Evolutionary conservation across 2,888 invertebrate species (phyloP).

Genomic region (Trachelus troglodyta): DNA sequence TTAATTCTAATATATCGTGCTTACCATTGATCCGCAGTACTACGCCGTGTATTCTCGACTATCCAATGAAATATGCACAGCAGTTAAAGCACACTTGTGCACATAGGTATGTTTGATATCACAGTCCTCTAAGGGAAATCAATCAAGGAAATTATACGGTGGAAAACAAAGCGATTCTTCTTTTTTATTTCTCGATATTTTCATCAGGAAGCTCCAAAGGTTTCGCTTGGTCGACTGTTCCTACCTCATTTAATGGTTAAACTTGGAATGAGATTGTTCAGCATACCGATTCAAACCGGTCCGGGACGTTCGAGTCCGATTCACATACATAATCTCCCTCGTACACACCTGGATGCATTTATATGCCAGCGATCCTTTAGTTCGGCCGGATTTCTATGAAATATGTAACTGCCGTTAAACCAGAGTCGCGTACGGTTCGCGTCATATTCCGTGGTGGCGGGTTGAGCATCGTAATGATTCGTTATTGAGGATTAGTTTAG

Average conservation of each 20-base stretch:
- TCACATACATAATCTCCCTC: not conserved
- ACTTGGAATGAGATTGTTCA: not conserved
- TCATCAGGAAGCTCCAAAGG: not conserved
- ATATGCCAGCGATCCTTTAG: not conserved
- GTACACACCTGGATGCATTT: not conserved
- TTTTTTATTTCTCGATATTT: not conserved
- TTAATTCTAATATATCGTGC: not conserved
- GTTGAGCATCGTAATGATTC: conserved; percentile 18
- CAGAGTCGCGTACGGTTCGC: conserved; percentile 1
- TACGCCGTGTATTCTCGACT: not conserved
- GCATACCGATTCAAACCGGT: not conserved
- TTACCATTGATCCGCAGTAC: not conserved
- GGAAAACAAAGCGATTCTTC: not conserved
- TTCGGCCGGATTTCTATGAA: not conserved
- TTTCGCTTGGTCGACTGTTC: not conserved
- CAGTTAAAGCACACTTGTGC: not conserved
- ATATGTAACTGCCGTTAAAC: conserved; percentile 8
- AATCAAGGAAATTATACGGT: not conserved
- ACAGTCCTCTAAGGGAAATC: not conserved
- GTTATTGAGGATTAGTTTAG: conserved; percentile 35
- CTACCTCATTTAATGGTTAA: not conserved
- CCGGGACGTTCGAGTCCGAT: not conserved
- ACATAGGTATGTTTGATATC: not conserved
- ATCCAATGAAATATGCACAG: not conserved
- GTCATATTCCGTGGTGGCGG: conserved; percentile 2